Percentiles rank a stretch among this genome's conserved stretches.
phyloP scores from a whole-genome alignment of 2,888 invertebrate species.

The Lasioglossum villosulum region DNA sequence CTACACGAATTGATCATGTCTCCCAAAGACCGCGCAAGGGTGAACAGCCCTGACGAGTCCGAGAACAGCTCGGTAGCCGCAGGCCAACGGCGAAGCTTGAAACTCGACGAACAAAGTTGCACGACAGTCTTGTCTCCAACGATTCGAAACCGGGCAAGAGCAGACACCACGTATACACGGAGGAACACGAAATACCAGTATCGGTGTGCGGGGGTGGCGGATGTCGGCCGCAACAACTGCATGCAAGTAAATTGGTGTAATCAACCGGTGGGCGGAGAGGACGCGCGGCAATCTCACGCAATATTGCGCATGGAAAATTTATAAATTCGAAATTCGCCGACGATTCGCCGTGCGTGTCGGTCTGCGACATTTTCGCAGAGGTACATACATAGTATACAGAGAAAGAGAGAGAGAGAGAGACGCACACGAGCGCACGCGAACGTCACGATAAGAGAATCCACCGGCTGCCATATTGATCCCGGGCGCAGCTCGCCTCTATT shows the following conservation, averaged over 20 bases:
- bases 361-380: not conserved
- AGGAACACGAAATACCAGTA: slow-evolving; percentile 39
- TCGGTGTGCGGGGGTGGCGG: slow-evolving; percentile 30
- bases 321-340: slow-evolving; percentile 65
- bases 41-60: not conserved
- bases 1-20: not conserved
- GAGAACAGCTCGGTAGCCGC: not conserved
- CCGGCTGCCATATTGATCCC: slow-evolving; percentile 58
- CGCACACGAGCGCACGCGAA: not conserved
- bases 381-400: not conserved
- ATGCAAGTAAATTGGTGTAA: slow-evolving; percentile 75
- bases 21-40: not conserved
- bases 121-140: not conserved
- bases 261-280: slow-evolving; percentile 63
- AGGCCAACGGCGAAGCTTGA: not conserved
- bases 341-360: slow-evolving; percentile 22
- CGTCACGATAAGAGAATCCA: slow-evolving; percentile 45
- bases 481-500: slow-evolving; percentile 11
- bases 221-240: slow-evolving; percentile 65
- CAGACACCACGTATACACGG: slow-evolving; percentile 22
- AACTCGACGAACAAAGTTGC: not conserved
- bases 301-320: slow-evolving; percentile 71
- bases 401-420: not conserved
- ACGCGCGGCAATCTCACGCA: slow-evolving; percentile 68
- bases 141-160: not conserved